Evolutionary conservation across 2,113 vertebrate species (phyloP), one percentile per base, ranked within the genome.

Genomic region (Nesogale talazaci): DNA sequence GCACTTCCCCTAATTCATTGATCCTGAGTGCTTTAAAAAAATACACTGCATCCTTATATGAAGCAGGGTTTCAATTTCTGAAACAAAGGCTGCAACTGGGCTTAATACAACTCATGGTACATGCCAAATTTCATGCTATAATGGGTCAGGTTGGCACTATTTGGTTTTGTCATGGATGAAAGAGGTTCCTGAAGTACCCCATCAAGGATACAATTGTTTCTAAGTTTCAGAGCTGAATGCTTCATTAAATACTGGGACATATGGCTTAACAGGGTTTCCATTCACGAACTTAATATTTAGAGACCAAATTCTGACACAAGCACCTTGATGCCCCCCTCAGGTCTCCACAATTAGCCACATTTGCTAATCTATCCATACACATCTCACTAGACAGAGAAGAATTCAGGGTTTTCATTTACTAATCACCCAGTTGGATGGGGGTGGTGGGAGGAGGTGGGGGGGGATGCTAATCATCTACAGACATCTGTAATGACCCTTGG

Each of bases 401-500:
- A 97, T 97, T 95, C 85, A 93, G 94, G 97, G 95, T 96, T 98
- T 97, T 94, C 97, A 96, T 98, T 96, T 97, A 92, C 96, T 97
- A 97, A 97, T 96, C 96, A 97, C 95, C 94, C 63, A 0, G 57
- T 96, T 97, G 89, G 93, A 83, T 92, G 92, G 88, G 96, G 96
- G 88, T 52, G 42, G 83, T 70, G 65, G 92, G 72, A 12, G 14
- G 46, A 12, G 46, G 46, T 5, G 46, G 46, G 2, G 92, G 84
- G 96, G 96, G 86, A 96, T 96, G 96, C 74, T 98, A 97, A 97
- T 98, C 90, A 94, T 96, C 92, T 93, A 89, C 96, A 98, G 97
- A 97, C 93, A 96, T 98, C 94, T 97, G 93, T 97, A 98, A 98
- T 97, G 96, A 98, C 96, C 97, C 94, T 97, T 96, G 96, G 97